Base-by-base conservation (phyloP, 2,888 invertebrate genomes). In the Shargacucullia verbasci region DNA sequence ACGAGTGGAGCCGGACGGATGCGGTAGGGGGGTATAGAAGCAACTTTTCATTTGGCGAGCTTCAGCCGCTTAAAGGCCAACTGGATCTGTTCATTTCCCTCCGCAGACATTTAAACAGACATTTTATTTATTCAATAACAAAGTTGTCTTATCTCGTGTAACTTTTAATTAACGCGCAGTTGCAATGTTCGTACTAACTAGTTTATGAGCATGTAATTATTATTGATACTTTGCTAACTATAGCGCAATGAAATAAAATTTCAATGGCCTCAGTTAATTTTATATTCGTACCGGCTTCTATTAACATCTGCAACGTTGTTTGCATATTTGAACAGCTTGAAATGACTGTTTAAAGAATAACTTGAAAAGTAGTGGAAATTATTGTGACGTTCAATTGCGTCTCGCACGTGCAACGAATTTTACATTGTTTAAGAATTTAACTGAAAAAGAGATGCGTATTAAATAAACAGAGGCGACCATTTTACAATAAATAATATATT, bases 101-200 rank as follows among this genome's bases (percentile, higher is more conserved):
- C 63, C 59, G 56, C 63, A 72, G 57, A 73, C 73, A 78, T 78
- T 80, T 70, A 78, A 83, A 79, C 79, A 71, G 70, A 81, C 82
- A 66, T 79, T 81, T 81, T 85, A 82, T 85, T 86, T 85, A 86
- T 86, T 84, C 76, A 86, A 84, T 84, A 84, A 87, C 81, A 77
- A 79, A 79, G 79, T 84, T 79, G 79, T 71, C 70, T 80, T 80
- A 80, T 85, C 83, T 81, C 70, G 56, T 43, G 58, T 68, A 82
- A 86, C 73, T 87, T 88, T 85, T 88, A 87, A 89, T 88, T 81
- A 87, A 84, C 78, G 79, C 47, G 50, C 59, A 40, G 63, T 56
- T 56, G 57, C 40, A 13, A 52, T 47, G 29, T 35, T 55, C 44
- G 54, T 64, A 52, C 45, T 50, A 43, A 20, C 44, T 43, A 47